phyloP scores from a whole-genome alignment of 2,797 vertebrate species.

The Cuniculus paca region DNA sequence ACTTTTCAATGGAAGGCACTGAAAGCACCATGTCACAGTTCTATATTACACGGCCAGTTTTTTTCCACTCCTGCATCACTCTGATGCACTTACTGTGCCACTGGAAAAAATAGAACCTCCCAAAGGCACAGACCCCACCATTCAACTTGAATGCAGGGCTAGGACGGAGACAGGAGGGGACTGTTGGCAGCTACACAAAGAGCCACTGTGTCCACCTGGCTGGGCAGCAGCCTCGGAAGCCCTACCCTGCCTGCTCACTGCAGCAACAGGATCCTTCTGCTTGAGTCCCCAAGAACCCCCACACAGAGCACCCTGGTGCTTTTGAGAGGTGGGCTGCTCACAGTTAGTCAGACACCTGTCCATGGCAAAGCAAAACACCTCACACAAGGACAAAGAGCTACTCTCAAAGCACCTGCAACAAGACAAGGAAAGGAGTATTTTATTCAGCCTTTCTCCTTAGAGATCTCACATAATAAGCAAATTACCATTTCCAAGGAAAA shows the following conservation, averaged over 20 bases:
- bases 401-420: neutral
- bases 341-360: neutral
- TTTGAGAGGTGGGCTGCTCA: neutral
- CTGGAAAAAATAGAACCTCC: slow-evolving; percentile 42
- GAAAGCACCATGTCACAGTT: neutral
- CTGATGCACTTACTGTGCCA: neutral
- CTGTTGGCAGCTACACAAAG: neutral
- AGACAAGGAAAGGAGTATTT: neutral
- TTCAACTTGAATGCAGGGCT: neutral
- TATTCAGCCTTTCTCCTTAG: neutral
- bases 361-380: neutral
- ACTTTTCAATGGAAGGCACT: neutral
- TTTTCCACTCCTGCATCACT: slow-evolving; percentile 26
- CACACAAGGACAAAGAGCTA: neutral
- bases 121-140: neutral
- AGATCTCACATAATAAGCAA: neutral
- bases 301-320: fast-evolving
- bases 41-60: neutral
- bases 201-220: slow-evolving; percentile 20
- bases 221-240: neutral
- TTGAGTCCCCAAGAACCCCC: neutral
- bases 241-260: neutral
- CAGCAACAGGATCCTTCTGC: neutral
- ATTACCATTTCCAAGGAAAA: neutral
- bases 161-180: neutral